Evolutionary conservation across 1,140 invertebrate genomes (phyloP).

Genomic region (Cyphomyrmex costatus): DNA sequence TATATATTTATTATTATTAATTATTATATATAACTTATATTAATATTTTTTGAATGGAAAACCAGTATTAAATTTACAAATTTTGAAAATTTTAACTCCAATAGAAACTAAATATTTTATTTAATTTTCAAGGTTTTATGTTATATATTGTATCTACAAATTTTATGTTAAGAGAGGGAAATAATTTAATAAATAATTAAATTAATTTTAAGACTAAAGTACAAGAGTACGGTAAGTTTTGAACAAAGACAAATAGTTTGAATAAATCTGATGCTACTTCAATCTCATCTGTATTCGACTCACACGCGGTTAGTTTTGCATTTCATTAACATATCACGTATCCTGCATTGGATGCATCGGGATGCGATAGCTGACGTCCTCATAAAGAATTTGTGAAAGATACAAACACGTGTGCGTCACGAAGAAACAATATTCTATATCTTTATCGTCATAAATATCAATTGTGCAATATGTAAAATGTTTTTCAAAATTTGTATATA

Average conservation of each 20-base stretch:
- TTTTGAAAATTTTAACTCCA: not conserved
- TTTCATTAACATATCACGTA: constrained; percentile 72
- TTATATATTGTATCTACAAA: not conserved
- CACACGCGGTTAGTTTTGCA: constrained; percentile 48
- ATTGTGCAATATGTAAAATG: not conserved
- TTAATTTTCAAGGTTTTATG: not conserved
- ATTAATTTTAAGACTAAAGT: constrained; percentile 3
- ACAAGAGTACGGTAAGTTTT: not conserved
- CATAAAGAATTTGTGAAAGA: constrained; percentile 64
- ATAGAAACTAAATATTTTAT: not conserved
- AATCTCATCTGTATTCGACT: constrained; percentile 67
- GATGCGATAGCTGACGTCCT: constrained; percentile 47
- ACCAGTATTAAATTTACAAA: not conserved
- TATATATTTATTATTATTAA: too few relatives aligned
- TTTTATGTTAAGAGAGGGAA: not conserved
- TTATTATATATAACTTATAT: too few relatives aligned
- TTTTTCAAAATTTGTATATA: constrained; percentile 9
- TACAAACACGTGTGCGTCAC: constrained; percentile 6
- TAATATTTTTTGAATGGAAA: not conserved
- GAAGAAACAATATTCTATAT: not conserved
- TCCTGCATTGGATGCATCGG: constrained; percentile 69
- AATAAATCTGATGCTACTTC: constrained; percentile 56
- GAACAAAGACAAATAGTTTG: not conserved
- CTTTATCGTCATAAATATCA: not conserved
- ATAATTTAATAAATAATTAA: not conserved